Conservation (phyloP, 2,888 invertebrate genomes). For the Geophilus truncorum region DNA sequence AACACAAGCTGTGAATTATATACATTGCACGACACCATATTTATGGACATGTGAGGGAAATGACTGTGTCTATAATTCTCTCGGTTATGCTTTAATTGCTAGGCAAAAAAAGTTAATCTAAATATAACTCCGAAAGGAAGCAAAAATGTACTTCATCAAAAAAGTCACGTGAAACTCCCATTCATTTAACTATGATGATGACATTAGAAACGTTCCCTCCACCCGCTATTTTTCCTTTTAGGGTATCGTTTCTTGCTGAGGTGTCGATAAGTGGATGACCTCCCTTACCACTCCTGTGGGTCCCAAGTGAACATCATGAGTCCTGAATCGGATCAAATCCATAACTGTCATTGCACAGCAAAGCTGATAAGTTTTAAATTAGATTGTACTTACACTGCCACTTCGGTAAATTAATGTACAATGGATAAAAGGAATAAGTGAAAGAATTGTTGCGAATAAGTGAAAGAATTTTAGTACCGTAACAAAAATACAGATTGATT, state of each 20-base stretch:
- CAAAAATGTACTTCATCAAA: not conserved
- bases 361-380: conserved; percentile 33
- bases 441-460: not conserved
- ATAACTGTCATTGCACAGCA: conserved; percentile 29
- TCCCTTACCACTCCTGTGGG: not conserved
- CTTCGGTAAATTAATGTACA: conserved; percentile 22
- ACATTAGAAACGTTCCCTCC: not conserved
- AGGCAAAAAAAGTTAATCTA: not conserved
- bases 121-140: not conserved
- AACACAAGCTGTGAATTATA: too few species aligned
- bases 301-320: conserved; percentile 6
- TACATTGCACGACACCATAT: too few species aligned
- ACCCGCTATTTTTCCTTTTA: not conserved
- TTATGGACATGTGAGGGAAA: too few species aligned
- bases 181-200: not conserved
- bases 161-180: not conserved
- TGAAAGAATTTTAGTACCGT: too few species aligned
- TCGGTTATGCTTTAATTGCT: not conserved
- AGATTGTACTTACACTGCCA: conserved; percentile 31
- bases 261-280: not conserved
- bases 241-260: not conserved
- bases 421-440: not conserved
- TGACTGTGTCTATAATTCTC: too few species aligned
- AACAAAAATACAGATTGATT: too few species aligned
- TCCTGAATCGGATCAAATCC: conserved; percentile 30